phyloP scores from a whole-genome alignment of 1,140 invertebrate genomes.

The Bombus pyrosoma region DNA sequence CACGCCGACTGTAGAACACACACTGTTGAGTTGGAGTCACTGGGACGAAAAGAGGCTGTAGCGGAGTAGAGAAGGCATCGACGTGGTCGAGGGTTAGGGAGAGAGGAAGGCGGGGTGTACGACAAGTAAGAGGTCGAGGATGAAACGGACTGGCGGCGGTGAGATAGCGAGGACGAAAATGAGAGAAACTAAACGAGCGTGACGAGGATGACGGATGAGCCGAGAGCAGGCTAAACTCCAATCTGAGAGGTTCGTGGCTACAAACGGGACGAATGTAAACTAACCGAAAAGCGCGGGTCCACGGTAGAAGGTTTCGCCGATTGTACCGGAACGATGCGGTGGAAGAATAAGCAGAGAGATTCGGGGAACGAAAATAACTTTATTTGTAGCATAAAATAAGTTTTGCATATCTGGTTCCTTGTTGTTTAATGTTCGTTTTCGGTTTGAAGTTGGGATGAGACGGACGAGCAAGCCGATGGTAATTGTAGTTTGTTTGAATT shows the following conservation, averaged over 20 bases:
- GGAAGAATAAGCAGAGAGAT: background rate
- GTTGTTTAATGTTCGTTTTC: background rate
- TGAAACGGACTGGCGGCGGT: slow-evolving; percentile 28
- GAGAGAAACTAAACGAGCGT: slow-evolving; percentile 41
- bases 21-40: slow-evolving; percentile 12
- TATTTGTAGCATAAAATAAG: background rate
- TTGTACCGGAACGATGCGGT: slow-evolving; percentile 13
- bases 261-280: slow-evolving; percentile 36
- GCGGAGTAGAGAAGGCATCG: slow-evolving; percentile 10
- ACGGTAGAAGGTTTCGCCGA: slow-evolving; percentile 15
- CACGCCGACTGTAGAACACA: slow-evolving; percentile 11
- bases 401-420: background rate
- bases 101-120: slow-evolving; percentile 24
- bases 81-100: slow-evolving; percentile 16
- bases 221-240: slow-evolving; percentile 28
- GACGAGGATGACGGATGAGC: slow-evolving; percentile 38
- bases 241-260: slow-evolving; percentile 45
- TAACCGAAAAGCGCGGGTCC: slow-evolving; percentile 19
- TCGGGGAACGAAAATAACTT: background rate
- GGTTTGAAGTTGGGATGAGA: background rate
- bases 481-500: background rate
- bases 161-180: slow-evolving; percentile 29
- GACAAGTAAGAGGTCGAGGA: slow-evolving; percentile 40
- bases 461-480: background rate
- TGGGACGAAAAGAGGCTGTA: slow-evolving; percentile 30